A percentile compares a stretch with the other conserved stretches of the same genome.
Evolutionary conservation across 2,113 vertebrate genomes (phyloP).

Genomic region (Eudyptes chrysolophus): DNA sequence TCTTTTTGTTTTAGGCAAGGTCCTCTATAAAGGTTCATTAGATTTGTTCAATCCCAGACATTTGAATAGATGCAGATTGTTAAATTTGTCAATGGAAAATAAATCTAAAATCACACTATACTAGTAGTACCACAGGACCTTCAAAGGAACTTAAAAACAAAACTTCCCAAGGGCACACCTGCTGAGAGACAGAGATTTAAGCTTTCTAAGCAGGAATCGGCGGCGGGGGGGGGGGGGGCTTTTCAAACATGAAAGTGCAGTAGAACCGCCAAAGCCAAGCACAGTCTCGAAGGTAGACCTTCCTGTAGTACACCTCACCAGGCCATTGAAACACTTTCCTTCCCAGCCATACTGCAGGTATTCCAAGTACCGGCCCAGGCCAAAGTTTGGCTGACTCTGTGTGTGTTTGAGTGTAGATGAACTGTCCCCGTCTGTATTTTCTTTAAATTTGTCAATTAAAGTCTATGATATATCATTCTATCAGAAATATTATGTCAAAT

Average conservation of each 20-base stretch:
- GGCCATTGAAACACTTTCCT: background rate
- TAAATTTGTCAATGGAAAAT: background rate
- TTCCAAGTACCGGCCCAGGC: background rate
- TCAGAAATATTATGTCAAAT: background rate
- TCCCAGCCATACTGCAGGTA: background rate
- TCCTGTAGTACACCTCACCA: background rate
- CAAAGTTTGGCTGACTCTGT: background rate
- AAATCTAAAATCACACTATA: background rate
- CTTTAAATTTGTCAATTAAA: background rate
- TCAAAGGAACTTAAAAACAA: background rate
- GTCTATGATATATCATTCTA: background rate
- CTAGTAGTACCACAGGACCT: background rate
- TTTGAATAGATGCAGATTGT: background rate
- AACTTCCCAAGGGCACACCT: background rate
- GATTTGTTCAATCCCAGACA: background rate
- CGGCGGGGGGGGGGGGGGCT: background rate
- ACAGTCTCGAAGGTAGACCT: accelerated
- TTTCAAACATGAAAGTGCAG: background rate
- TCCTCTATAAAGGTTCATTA: background rate
- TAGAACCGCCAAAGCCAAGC: background rate
- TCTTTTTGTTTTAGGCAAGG: background rate
- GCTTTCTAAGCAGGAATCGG: background rate
- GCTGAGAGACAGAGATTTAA: background rate
- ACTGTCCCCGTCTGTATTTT: background rate
- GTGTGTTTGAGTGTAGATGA: background rate